Evolutionary conservation across 2,797 vertebrate genomes (phyloP).

Genomic region (Anas acuta): DNA sequence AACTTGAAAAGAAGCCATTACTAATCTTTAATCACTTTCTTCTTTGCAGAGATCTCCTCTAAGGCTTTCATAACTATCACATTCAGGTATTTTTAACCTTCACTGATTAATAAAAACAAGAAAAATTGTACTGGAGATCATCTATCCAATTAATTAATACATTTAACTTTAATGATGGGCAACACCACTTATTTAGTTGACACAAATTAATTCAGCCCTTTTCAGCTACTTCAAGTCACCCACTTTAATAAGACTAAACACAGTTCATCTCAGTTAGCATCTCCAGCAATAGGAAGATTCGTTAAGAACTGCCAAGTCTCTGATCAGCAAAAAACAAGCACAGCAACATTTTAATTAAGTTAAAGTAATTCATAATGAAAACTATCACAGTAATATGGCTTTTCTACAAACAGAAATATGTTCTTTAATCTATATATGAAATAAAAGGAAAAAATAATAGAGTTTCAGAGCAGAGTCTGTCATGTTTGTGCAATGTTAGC

Average conservation of each 20-base stretch:
- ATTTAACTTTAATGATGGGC: not conserved
- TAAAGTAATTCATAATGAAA: not conserved
- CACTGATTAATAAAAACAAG: not conserved
- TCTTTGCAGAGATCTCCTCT: not conserved
- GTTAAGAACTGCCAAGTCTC: not conserved
- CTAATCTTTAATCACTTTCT: not conserved
- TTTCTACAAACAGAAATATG: not conserved
- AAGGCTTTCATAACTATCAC: not conserved
- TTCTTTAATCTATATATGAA: not conserved
- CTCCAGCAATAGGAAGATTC: conserved; percentile 2
- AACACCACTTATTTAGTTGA: not conserved
- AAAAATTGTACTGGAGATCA: not conserved
- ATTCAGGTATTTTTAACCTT: not conserved
- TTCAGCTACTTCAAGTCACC: not conserved
- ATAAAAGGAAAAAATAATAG: not conserved
- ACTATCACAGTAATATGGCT: not conserved
- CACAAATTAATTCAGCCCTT: not conserved
- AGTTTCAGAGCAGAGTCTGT: not conserved
- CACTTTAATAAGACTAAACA: conserved; percentile 18
- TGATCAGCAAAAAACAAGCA: conserved; percentile 6
- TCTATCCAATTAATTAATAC: not conserved
- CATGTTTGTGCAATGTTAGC: not conserved
- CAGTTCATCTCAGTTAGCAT: conserved; percentile 6
- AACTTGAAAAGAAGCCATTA: not conserved
- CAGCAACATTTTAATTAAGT: not conserved